These are phyloP conservation scores for Eudasyphora cyanicolor DNA, from an alignment of 2,888 invertebrate genomes.

Conservation along the genomic window DNA sequence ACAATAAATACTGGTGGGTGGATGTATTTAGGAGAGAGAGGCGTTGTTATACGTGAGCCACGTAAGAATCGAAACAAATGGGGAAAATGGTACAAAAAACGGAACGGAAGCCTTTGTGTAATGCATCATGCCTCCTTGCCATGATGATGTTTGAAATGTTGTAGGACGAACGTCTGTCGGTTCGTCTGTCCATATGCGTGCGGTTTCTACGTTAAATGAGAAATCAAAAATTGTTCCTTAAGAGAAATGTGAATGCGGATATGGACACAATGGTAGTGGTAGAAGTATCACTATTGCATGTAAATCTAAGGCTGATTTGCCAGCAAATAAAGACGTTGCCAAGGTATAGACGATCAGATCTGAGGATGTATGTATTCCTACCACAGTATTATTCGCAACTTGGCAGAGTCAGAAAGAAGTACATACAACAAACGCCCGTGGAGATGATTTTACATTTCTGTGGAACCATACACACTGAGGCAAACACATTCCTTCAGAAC, in stretches of 20 bases:
- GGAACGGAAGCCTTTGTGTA: conserved; percentile 25
- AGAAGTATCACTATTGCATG: conserved; percentile 20
- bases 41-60: conserved; percentile 51
- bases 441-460: conserved; percentile 6
- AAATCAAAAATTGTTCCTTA: conserved; percentile 44
- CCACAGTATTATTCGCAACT: not conserved
- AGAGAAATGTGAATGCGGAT: not conserved
- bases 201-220: conserved; percentile 53
- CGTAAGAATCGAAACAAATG: conserved; percentile 23
- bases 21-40: not conserved
- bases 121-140: not conserved
- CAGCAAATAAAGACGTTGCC: conserved; percentile 44
- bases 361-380: not conserved
- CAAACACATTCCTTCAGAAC: not conserved
- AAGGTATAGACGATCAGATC: conserved; percentile 24
- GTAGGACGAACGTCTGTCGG: not conserved
- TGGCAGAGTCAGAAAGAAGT: not conserved
- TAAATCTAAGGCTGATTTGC: conserved; percentile 28
- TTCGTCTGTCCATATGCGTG: not conserved
- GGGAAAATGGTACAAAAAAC: not conserved
- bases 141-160: conserved; percentile 9
- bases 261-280: too few relatives aligned
- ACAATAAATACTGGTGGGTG: conserved; percentile 30
- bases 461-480: not conserved
- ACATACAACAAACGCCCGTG: not conserved